Base-by-base conservation (phyloP, 2,797 vertebrate genomes). In the Sciurus vulgaris region DNA sequence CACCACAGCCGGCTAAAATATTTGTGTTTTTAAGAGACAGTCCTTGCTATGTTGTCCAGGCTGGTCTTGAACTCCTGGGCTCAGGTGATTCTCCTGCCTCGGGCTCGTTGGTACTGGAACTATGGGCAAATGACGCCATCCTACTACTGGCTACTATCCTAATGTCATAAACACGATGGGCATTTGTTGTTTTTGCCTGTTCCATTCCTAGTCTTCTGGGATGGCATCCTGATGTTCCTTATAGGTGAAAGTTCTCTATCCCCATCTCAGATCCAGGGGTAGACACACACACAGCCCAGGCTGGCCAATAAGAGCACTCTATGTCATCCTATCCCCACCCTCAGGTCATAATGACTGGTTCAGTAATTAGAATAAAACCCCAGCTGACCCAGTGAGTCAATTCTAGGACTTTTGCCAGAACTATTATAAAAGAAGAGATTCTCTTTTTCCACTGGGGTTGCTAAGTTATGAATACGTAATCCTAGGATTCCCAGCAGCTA, bases 381-480 rank as follows among this genome's bases (percentile, higher is more conserved):
- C 77, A 86, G 83, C 6, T 73, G 79, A 47, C 22, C 35, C 61
- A 87, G 20, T 11, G 59, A 93, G 28, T 78, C n/a, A 87, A 88
- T 73, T 93, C 78, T 76, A 96, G 35, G 76, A 76, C 51, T 89
- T 93, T 76, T 77, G 20, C 59, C 82, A 86, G 30, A 94, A 77
- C 49, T 77, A 81, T 15, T 92, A 11, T 84, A 78, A 93, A 94
- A 56, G 26, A 35, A 73, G 30, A 94, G 49, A 59, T 69, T 85
- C 63, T 81, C 44, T 94, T 24, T 97, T 88, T 92, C 44, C 59
- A 89, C 26, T 56, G 12, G 15, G 28, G 69, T 79, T 91, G 35
- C 35, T 93, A 81, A 87, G 35, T 61, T 92, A 86, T 84, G 69
- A 92, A 85, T 69, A 94, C n/a, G n/a, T 77, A n/a, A 95, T 90